Evolutionary conservation across 2,888 invertebrate genomes (phyloP).

Genomic region (Hetaerina titia): DNA sequence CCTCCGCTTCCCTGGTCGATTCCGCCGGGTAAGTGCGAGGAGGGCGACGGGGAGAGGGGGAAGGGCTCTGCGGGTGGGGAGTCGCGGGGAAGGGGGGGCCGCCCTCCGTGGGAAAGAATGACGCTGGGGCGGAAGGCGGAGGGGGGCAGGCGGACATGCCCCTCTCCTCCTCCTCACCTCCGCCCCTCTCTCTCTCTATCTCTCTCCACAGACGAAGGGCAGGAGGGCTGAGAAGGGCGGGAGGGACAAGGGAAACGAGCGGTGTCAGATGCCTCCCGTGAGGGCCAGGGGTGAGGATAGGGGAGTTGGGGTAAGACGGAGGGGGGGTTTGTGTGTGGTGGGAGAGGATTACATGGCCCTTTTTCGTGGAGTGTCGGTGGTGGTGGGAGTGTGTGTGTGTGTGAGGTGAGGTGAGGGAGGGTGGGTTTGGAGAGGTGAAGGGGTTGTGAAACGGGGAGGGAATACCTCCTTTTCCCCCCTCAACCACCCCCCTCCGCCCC

Average conservation of each 20-base stretch:
- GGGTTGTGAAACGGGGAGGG: background rate
- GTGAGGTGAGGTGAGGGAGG: background rate
- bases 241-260: background rate
- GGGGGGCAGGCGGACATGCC: background rate
- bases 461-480: background rate
- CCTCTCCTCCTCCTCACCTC: too few relatives aligned
- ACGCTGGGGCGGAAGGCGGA: background rate
- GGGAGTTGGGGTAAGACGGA: too few relatives aligned
- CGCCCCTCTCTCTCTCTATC: too few relatives aligned
- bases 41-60: background rate
- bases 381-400: background rate
- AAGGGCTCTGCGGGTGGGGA: background rate
- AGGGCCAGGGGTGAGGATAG: background rate
- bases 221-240: background rate
- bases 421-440: background rate
- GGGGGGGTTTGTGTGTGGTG: too few relatives aligned
- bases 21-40: conserved; percentile 19
- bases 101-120: background rate
- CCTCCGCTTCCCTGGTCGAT: conserved; percentile 25
- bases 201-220: background rate
- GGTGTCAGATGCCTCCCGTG: conserved; percentile 28
- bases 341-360: background rate
- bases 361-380: background rate
- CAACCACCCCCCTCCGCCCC: too few relatives aligned
- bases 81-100: background rate